phyloP scores from a whole-genome alignment of 2,888 invertebrate species.

The Lasioglossum malachurum region DNA sequence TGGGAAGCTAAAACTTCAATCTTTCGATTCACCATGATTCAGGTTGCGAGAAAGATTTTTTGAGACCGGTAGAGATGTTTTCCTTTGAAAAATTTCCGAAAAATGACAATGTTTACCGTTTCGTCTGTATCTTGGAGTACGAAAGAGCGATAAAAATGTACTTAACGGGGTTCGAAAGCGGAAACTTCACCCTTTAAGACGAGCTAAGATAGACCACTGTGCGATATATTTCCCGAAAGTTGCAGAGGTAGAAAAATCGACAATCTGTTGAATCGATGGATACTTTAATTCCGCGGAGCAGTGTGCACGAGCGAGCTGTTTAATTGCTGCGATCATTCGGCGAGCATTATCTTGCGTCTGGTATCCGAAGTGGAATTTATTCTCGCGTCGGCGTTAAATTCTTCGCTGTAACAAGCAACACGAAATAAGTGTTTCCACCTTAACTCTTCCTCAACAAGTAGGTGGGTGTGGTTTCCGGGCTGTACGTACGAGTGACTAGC shows the following conservation, averaged over 20 bases:
- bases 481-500: conserved; percentile 29
- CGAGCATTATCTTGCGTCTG: not conserved
- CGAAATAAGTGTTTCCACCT: conserved; percentile 63
- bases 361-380: not conserved
- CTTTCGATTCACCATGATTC: accelerated
- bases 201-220: accelerated
- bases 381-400: not conserved
- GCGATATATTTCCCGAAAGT: not conserved
- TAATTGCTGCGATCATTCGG: not conserved
- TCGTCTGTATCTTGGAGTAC: not conserved
- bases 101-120: not conserved
- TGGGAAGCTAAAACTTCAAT: not conserved
- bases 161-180: not conserved
- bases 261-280: not conserved
- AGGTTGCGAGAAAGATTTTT: not conserved
- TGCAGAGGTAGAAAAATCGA: not conserved
- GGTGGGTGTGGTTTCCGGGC: conserved; percentile 75
- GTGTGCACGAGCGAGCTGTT: not conserved
- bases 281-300: no score
- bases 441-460: conserved; percentile 78
- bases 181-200: not conserved
- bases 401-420: not conserved
- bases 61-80: not conserved
- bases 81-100: accelerated
- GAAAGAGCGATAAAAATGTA: no score